Conservation (phyloP, 2,797 vertebrate species). For the Peromyscus eremicus region DNA sequence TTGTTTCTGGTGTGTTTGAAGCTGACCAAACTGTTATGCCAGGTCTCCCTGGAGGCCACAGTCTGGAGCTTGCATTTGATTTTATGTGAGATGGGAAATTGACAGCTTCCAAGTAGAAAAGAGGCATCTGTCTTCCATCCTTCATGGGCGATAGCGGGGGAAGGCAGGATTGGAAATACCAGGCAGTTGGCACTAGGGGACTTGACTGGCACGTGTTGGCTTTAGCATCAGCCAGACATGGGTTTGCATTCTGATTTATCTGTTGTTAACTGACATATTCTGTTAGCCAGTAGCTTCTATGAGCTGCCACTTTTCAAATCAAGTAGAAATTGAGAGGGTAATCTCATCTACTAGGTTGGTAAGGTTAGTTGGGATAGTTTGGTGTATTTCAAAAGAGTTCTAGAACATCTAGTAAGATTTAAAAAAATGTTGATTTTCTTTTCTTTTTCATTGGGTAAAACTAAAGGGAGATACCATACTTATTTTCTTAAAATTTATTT, state of each 20-base stretch:
- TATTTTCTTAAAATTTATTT: background rate
- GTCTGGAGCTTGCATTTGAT: background rate
- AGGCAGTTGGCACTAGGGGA: no score
- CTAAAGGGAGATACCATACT: background rate
- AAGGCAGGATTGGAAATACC: background rate
- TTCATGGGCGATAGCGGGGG: background rate
- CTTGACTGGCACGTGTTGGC: rapidly evolving
- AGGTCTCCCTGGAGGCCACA: background rate
- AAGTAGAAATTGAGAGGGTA: background rate
- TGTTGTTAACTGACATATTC: background rate
- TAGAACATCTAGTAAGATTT: background rate
- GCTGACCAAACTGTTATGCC: background rate
- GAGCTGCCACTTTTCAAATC: background rate
- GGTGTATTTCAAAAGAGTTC: background rate
- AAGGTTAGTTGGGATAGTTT: background rate
- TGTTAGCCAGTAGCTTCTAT: background rate
- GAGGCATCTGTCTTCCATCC: background rate
- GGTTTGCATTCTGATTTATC: background rate
- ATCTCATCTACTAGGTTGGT: background rate
- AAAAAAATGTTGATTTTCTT: constrained; percentile 4
- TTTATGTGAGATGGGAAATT: background rate
- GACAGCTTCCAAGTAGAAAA: background rate
- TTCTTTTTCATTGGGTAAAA: background rate
- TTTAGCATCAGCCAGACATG: background rate
- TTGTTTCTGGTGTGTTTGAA: background rate